A percentile compares a stretch with the other conserved stretches of the same genome.
Conservation (phyloP, 2,797 vertebrate genomes). For the Crocodylus rhombifer region DNA sequence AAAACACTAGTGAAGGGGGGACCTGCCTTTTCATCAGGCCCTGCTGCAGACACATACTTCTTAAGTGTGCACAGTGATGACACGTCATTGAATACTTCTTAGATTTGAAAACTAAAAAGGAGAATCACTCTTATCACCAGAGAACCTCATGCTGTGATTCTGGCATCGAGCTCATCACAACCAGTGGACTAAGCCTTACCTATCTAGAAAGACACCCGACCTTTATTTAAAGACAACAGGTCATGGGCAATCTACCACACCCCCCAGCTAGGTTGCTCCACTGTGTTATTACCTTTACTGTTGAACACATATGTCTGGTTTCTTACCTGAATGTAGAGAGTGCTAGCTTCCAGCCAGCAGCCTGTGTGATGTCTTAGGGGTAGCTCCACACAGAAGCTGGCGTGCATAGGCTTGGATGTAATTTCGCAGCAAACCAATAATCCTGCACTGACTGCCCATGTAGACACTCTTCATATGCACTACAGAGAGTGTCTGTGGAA, state of each 20-base stretch:
- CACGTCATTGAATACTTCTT: constrained; percentile 8
- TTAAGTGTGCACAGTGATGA: background rate
- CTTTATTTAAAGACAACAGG: constrained; percentile 63
- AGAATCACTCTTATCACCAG: constrained; percentile 1
- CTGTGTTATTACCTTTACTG: constrained; percentile 40
- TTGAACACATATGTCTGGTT: constrained; percentile 8
- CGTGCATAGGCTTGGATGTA: background rate
- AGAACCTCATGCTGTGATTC: constrained; percentile 26
- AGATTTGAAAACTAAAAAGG: background rate
- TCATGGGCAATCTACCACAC: constrained; percentile 29
- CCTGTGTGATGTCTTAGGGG: background rate
- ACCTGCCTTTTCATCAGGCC: background rate
- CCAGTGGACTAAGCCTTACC: constrained; percentile 27
- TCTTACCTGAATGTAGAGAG: constrained; percentile 39
- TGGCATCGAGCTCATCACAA: constrained; percentile 32
- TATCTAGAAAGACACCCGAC: constrained; percentile 63
- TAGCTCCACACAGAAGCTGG: background rate
- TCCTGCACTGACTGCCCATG: background rate
- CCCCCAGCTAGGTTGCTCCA: constrained; percentile 44
- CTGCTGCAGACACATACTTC: background rate
- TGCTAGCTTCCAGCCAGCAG: background rate
- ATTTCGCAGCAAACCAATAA: background rate
- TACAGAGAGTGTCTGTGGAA: background rate
- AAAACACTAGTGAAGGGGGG: background rate
- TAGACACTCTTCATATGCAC: background rate